Conservation (phyloP, 2,888 invertebrate genomes). For the Drosophila conformis region DNA sequence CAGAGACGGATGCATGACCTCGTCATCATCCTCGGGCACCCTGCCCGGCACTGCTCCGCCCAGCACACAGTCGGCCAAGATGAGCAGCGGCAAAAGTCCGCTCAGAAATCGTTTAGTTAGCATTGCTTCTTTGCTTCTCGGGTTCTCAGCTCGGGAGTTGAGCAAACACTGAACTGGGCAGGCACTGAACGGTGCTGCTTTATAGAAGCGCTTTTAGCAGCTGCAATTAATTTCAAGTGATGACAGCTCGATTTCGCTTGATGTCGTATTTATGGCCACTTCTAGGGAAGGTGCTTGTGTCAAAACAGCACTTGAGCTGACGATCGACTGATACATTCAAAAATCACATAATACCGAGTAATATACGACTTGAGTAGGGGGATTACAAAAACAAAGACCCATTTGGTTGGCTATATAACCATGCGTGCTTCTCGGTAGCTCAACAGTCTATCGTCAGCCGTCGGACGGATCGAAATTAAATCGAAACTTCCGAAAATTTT, state of each 20-base stretch:
- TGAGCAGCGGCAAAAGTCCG: slow-evolving; percentile 26
- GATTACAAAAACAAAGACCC: slow-evolving; percentile 17
- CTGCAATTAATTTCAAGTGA: slow-evolving; percentile 25
- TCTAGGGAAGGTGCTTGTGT: slow-evolving; percentile 30
- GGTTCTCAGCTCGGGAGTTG: slow-evolving; percentile 37
- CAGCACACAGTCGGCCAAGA: slow-evolving; percentile 32
- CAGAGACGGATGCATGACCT: slow-evolving; percentile 74
- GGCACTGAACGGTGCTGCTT: slow-evolving; percentile 25
- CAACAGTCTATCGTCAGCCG: slow-evolving; percentile 47
- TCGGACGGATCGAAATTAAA: slow-evolving; percentile 22
- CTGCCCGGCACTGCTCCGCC: slow-evolving; percentile 57
- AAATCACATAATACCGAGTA: slow-evolving; percentile 33
- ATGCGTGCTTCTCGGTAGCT: slow-evolving; percentile 3
- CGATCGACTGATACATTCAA: slow-evolving; percentile 55
- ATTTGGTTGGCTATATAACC: slow-evolving; percentile 61
- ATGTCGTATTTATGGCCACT: slow-evolving; percentile 46
- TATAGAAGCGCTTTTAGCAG: slow-evolving; percentile 48
- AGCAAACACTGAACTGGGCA: slow-evolving; percentile 49
- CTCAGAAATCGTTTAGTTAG: slow-evolving; percentile 17
- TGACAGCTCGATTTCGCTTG: slow-evolving; percentile 20
- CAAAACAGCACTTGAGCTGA: slow-evolving; percentile 54
- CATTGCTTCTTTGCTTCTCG: slow-evolving; percentile 22
- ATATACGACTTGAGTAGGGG: slow-evolving; percentile 1
- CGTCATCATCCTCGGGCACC: slow-evolving; percentile 27
- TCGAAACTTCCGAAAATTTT: neutral